Evolutionary conservation across 2,888 invertebrate genomes (phyloP).

Genomic region (Operophtera brumata): DNA sequence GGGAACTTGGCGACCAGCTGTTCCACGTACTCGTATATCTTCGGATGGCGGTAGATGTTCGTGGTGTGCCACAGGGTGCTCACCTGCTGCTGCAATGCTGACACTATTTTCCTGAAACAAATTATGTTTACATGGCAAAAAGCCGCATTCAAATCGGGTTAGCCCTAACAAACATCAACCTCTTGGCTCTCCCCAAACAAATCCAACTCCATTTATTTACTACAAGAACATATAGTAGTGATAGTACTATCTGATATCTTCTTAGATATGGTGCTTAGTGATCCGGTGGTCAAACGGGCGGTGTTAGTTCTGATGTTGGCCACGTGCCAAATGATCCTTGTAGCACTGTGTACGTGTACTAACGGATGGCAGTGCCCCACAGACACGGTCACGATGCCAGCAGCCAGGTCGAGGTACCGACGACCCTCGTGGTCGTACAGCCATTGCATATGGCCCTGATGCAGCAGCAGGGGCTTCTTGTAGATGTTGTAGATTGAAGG

Average conservation of each 20-base stretch:
- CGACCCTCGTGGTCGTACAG: conserved; percentile 92
- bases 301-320: too few species aligned
- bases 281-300: too few species aligned
- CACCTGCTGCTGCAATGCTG: conserved; percentile 89
- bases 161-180: too few species aligned
- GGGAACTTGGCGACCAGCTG: conserved; percentile 91
- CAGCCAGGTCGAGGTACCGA: conserved; percentile 96
- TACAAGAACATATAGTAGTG: too few species aligned
- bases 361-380: conserved; percentile 99
- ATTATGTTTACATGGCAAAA: too few species aligned
- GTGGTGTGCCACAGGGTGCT: conserved; percentile 95
- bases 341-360: conserved; percentile 61
- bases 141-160: neutral
- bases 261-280: too few species aligned
- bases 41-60: conserved; percentile 93
- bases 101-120: conserved; percentile 87
- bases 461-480: conserved; percentile 90
- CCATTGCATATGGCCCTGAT: conserved; percentile 96
- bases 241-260: too few species aligned
- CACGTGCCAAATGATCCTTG: too few species aligned
- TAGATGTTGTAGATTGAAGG: conserved; percentile 88
- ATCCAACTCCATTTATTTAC: too few species aligned
- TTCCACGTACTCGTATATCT: conserved; percentile 94
- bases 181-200: too few species aligned
- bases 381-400: conserved; percentile 97